phyloP scores from a whole-genome alignment of 2,797 vertebrate species.

The Catamblyrhynchus diadema region DNA sequence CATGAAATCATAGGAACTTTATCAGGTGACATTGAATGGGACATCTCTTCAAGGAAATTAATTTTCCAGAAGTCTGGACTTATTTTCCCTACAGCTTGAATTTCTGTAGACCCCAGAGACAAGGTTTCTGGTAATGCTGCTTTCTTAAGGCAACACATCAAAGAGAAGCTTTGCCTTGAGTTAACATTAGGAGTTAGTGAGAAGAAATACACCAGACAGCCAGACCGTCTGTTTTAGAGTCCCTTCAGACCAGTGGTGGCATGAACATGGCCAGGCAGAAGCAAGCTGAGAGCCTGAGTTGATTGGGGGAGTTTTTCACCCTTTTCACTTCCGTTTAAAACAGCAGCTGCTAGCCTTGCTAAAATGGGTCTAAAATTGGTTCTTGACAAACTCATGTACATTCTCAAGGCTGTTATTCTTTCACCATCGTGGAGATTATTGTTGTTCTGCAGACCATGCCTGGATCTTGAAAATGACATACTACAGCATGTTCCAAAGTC shows the following conservation, averaged over 20 bases:
- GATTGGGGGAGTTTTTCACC: background rate
- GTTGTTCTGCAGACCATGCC: background rate
- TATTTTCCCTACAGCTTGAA: background rate
- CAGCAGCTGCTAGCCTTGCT: background rate
- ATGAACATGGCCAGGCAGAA: background rate
- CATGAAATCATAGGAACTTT: background rate
- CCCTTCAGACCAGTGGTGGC: background rate
- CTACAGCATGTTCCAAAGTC: background rate
- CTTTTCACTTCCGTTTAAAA: background rate
- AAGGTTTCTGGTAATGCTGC: background rate
- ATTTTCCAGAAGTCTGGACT: background rate
- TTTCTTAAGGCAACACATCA: background rate
- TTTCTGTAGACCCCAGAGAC: background rate
- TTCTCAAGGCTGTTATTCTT: background rate
- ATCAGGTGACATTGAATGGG: background rate
- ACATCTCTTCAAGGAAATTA: background rate
- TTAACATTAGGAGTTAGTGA: background rate
- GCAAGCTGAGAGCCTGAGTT: background rate
- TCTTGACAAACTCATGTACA: constrained; percentile 35
- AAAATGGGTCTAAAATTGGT: constrained; percentile 39
- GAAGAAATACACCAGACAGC: background rate
- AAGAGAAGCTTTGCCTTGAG: background rate
- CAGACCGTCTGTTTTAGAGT: background rate
- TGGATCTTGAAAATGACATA: constrained; percentile 42
- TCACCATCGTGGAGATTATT: constrained; percentile 48